Conservation (phyloP, 2,797 vertebrate species). For the Anas bernieri region DNA sequence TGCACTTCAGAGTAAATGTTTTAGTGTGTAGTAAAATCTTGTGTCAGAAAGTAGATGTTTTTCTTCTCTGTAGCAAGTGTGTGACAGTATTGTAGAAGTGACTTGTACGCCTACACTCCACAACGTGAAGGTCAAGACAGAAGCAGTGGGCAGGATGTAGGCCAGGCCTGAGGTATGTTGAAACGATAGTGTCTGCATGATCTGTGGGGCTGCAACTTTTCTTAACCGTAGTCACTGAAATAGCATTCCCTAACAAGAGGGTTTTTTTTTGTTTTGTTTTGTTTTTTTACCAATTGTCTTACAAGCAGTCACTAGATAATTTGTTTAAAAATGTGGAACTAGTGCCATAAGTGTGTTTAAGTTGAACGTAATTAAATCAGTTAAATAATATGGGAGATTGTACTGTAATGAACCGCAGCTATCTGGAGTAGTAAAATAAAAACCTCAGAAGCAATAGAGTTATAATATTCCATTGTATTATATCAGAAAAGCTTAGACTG, state of each 20-base stretch:
- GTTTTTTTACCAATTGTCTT: background rate
- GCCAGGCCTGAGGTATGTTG: background rate
- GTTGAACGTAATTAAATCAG: background rate
- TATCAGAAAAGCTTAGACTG: background rate
- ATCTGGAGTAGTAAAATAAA: background rate
- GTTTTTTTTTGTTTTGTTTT: too few relatives aligned
- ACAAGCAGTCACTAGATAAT: background rate
- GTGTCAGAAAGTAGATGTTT: background rate
- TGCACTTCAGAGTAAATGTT: background rate
- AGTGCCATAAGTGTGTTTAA: background rate
- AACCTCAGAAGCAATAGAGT: background rate
- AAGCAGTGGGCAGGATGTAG: background rate
- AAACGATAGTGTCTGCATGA: background rate
- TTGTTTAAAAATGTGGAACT: background rate
- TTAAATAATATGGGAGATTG: background rate
- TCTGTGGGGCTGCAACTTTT: background rate
- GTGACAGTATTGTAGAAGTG: background rate
- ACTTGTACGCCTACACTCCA: accelerated
- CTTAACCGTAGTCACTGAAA: background rate
- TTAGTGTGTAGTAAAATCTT: background rate
- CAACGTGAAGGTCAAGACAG: background rate
- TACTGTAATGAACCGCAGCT: background rate
- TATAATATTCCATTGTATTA: background rate
- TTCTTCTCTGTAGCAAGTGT: background rate
- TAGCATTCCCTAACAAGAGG: background rate